Percentiles rank a stretch among this genome's conserved stretches.
These are phyloP conservation scores for Cephus spinipes DNA, from an alignment of 2,888 invertebrate species.

Conservation along the genomic window DNA sequence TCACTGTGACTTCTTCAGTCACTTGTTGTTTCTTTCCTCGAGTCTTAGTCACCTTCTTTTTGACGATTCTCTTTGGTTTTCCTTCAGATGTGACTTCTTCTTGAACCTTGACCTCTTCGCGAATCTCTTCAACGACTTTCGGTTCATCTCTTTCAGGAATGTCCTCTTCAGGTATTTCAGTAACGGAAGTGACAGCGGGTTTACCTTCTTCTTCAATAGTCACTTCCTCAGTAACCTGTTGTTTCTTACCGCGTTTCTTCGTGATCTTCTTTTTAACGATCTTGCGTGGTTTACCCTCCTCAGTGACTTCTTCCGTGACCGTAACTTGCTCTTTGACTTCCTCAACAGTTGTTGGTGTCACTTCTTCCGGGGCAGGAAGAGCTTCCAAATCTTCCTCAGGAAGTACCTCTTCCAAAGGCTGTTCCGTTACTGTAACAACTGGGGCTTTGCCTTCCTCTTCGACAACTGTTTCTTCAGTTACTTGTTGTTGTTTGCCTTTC, in stretches of 20 bases:
- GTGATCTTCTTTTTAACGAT: conserved; percentile 47
- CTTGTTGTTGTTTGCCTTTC: conserved; percentile 54
- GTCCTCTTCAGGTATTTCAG: conserved; percentile 44
- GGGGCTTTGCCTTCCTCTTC: conserved; percentile 43
- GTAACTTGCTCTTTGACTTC: conserved; percentile 61
- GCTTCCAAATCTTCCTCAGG: conserved; percentile 44
- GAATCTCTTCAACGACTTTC: conserved; percentile 47
- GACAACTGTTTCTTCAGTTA: conserved; percentile 25
- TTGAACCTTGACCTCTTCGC: conserved; percentile 54
- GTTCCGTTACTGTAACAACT: conserved; percentile 23
- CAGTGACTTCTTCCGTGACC: conserved; percentile 53
- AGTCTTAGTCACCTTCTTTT: conserved; percentile 48
- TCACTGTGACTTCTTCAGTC: conserved; percentile 37
- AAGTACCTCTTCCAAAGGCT: conserved; percentile 26
- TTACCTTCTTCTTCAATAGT: conserved; percentile 52
- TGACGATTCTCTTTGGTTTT: conserved; percentile 35
- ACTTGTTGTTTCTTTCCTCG: conserved; percentile 39
- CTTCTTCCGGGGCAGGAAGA: conserved; percentile 31
- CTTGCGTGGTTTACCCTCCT: conserved; percentile 55
- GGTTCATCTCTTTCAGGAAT: conserved; percentile 28
- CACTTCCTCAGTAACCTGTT: conserved; percentile 48
- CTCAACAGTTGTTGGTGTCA: conserved; percentile 30
- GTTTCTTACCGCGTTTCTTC: conserved; percentile 43
- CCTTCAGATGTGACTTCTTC: conserved; percentile 54
- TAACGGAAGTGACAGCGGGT: conserved; percentile 15